Evolutionary conservation across 2,797 vertebrate species (phyloP).

Genomic region (Enteromius radiatus): DNA sequence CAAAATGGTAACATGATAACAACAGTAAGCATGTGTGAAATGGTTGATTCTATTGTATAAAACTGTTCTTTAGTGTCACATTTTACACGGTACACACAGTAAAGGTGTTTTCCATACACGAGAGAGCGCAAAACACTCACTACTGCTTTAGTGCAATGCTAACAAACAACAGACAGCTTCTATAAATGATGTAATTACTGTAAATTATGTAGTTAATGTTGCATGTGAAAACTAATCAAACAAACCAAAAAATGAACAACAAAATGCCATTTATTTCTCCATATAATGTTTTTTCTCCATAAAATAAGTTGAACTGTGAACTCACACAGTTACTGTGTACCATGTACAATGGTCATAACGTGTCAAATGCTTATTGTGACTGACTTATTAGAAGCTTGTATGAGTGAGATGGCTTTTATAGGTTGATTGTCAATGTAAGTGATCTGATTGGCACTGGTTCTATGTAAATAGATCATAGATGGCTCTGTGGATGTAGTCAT

Average conservation of each 20-base stretch:
- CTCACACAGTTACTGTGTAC: background rate
- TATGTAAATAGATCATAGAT: constrained; percentile 44
- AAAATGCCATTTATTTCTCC: background rate
- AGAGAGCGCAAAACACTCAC: background rate
- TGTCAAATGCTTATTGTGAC: background rate
- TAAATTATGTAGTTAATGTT: background rate
- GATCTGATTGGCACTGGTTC: constrained; percentile 60
- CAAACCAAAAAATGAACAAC: background rate
- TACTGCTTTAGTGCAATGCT: constrained; percentile 2
- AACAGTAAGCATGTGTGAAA: background rate
- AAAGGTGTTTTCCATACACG: background rate
- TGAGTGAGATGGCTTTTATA: background rate
- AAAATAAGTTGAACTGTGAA: background rate
- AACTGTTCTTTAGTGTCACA: background rate
- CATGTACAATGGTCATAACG: background rate
- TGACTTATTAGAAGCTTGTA: background rate
- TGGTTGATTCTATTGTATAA: background rate
- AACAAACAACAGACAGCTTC: background rate
- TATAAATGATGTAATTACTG: background rate
- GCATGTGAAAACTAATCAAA: background rate
- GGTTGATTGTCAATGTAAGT: constrained; percentile 40
- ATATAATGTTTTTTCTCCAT: background rate
- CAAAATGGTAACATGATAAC: background rate
- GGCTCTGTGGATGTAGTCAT: constrained; percentile 48
- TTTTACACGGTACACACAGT: background rate